phyloP scores from a whole-genome alignment of 2,113 vertebrate species.

The Pedetes capensis region DNA sequence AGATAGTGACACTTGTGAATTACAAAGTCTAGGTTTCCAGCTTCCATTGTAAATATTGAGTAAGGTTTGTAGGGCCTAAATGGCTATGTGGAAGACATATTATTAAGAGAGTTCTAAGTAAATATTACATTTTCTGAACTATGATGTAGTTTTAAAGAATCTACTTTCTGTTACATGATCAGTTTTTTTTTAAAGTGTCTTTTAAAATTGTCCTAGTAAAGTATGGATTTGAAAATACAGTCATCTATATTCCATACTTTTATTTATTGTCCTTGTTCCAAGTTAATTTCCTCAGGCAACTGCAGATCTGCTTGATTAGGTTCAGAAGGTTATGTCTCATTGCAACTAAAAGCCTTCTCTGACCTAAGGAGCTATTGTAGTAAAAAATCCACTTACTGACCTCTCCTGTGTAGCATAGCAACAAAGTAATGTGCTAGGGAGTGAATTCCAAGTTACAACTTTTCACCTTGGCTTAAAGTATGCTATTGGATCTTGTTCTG shows the following conservation, averaged over 20 bases:
- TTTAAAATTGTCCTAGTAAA: not conserved
- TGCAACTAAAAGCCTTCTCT: conserved; percentile 28
- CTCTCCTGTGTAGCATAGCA: not conserved
- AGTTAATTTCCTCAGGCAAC: conserved; percentile 10
- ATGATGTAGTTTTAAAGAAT: not conserved
- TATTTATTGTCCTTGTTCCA: not conserved
- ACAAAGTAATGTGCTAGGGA: not conserved
- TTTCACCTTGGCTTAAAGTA: not conserved
- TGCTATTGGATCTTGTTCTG: not conserved
- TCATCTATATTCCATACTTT: not conserved
- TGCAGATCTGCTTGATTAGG: conserved; percentile 30
- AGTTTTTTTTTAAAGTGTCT: not conserved
- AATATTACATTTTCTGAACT: conserved; percentile 24
- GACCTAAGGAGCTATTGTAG: not conserved
- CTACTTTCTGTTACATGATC: not conserved
- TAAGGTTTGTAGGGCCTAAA: not conserved
- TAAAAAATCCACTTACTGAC: not conserved
- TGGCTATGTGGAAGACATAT: not conserved
- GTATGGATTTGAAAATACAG: not conserved
- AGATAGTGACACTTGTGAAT: not conserved
- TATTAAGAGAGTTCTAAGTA: conserved; percentile 34
- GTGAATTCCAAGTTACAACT: conserved; percentile 7
- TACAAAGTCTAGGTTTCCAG: not conserved
- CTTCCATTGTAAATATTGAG: not conserved
- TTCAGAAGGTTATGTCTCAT: conserved; percentile 30